Conservation (phyloP, 2,797 vertebrate species). For the Bufotes viridis region DNA sequence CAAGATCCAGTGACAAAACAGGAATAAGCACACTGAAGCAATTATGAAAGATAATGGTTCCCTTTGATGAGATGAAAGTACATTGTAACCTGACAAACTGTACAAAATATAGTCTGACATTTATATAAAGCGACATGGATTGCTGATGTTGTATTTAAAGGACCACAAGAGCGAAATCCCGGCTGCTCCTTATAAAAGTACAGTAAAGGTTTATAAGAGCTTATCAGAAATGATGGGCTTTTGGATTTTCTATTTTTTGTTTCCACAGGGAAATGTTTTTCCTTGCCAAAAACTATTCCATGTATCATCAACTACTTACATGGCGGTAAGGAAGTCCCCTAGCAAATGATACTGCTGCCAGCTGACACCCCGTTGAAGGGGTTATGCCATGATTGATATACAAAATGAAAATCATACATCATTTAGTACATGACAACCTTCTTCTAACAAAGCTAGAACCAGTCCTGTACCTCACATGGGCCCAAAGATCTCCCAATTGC, state of each 20-base stretch:
- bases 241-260: not conserved
- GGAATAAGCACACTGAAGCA: conserved; percentile 43
- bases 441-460: too few relatives aligned
- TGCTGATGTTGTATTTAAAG: conserved; percentile 5
- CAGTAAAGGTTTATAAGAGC: not conserved
- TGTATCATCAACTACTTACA: not conserved
- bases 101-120: conserved; percentile 35
- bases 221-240: not conserved
- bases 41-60: conserved; percentile 31
- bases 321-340: not conserved
- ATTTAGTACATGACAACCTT: too few relatives aligned
- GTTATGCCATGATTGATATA: too few relatives aligned
- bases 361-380: not conserved
- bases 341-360: too few relatives aligned
- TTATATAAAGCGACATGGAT: conserved; percentile 33
- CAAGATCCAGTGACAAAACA: conserved; percentile 39
- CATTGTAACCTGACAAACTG: conserved; percentile 46
- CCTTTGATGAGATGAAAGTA: conserved; percentile 49
- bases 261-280: not conserved
- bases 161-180: conserved; percentile 1
- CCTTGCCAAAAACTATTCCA: not conserved
- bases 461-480: too few relatives aligned
- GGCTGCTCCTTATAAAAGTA: conserved; percentile 14
- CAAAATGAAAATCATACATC: too few relatives aligned
- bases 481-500: too few relatives aligned